Evolutionary conservation across 2,113 vertebrate genomes (phyloP).

Genomic region (Pseudorasbora parva): DNA sequence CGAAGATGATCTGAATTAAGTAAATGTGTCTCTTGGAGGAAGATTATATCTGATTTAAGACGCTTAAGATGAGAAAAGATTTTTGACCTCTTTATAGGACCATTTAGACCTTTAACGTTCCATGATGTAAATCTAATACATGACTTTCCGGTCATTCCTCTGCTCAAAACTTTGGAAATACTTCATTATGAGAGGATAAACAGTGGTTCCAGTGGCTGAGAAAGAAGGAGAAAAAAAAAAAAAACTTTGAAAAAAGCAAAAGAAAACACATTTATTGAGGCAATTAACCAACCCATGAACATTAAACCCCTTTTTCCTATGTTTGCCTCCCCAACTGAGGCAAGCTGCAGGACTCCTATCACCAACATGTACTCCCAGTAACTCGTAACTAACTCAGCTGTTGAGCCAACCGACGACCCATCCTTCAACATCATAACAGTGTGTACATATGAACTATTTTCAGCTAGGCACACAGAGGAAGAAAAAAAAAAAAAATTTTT

Average conservation of each 20-base stretch:
- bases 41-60: background rate
- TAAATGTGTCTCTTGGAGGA: slow-evolving; percentile 7
- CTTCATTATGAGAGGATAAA: background rate
- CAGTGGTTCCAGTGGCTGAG: too few species aligned
- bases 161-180: background rate
- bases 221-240: background rate
- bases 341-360: background rate
- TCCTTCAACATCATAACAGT: background rate
- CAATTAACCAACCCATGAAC: background rate
- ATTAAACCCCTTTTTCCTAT: background rate
- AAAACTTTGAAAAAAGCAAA: background rate
- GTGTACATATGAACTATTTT: too few species aligned
- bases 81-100: background rate
- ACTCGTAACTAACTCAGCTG: background rate
- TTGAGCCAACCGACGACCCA: too few species aligned
- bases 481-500: too few species aligned
- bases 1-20: background rate
- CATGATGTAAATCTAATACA: background rate
- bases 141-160: background rate
- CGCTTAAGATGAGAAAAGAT: background rate
- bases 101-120: background rate
- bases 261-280: background rate
- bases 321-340: background rate
- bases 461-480: too few species aligned
- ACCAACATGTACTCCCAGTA: background rate